Base-by-base conservation (phyloP, 37 sponge, comb jelly and placozoan genomes). In the Oscarella lobularis region DNA sequence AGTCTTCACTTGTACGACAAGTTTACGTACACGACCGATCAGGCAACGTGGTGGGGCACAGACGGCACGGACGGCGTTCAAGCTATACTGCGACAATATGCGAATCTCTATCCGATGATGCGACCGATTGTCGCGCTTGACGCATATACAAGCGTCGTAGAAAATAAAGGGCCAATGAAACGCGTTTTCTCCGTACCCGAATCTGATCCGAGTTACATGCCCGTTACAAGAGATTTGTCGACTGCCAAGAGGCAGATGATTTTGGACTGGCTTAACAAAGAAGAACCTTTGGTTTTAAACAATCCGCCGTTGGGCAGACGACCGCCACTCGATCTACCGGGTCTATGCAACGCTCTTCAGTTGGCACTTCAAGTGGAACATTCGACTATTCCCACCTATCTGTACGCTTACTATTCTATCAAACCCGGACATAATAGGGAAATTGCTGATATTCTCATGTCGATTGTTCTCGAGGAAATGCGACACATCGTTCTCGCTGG, bases 151-250 rank as follows among this genome's bases (percentile, higher is more conserved):
- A 68, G 73, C 48, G 83, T 85, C 0, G 79, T 67, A 2, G n/a
- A n/a, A n/a, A n/a, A n/a, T n/a, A 36, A 82, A 1, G 76, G 79
- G 77, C 55, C 79, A 3, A 54, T 66, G 4, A n/a, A 75, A 3
- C 38, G 78, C 4, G 74, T 72, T 67, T 27, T 36, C 38, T 1
- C 73, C 34, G 40, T 87, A 55, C 73, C 79, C 31, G 39, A 76
- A 20, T 76, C 81, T 35, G 55, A 81, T 39, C 80, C 89, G 3
- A 39, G 74, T 39, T 82, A 85, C 76, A 88, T 88, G 89, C 89
- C 89, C 34, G 74, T 48, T 1, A 79, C 89, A 5, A 78, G 89
- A 41, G 85, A 88, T 67, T 35, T 83, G 30, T 83, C 83, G 27
- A 73, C 74, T 39, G 29, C 38, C 48, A 83, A 78, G 36, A 33